Percentiles rank a stretch among this genome's conserved stretches.
These are phyloP conservation scores for Mastomys coucha DNA, from an alignment of 2,113 vertebrate genomes.

Conservation along the genomic window DNA sequence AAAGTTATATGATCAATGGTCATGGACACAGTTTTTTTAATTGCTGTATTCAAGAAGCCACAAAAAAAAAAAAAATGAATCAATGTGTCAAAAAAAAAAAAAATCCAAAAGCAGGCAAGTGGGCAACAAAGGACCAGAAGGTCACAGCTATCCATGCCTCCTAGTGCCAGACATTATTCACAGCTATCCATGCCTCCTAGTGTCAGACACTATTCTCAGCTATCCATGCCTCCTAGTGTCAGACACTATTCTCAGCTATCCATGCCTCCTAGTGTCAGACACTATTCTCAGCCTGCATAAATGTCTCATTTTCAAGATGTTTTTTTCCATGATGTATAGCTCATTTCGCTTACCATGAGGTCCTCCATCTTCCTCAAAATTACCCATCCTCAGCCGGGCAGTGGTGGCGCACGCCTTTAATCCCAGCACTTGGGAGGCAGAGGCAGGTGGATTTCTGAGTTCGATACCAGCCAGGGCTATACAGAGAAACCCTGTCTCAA, in stretches of 20 bases:
- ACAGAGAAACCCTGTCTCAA: too few relatives aligned
- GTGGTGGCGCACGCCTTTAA: too few relatives aligned
- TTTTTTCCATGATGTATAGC: neutral
- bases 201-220: neutral
- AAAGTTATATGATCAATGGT: neutral
- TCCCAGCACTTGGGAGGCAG: too few relatives aligned
- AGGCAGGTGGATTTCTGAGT: too few relatives aligned
- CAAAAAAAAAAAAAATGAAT: neutral
- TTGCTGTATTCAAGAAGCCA: neutral
- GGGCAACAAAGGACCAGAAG: neutral
- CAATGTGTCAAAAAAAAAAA: neutral
- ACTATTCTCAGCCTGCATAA: neutral
- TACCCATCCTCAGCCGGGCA: too few relatives aligned
- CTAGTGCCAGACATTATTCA: neutral
- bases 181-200: neutral
- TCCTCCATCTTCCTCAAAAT: neutral
- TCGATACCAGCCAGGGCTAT: too few relatives aligned
- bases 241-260: neutral
- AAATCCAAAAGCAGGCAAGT: neutral
- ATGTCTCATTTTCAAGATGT: conserved; percentile 26
- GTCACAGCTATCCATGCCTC: neutral
- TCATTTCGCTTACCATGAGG: conserved; percentile 3
- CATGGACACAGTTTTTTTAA: neutral
- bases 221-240: neutral
- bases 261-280: neutral